These are phyloP conservation scores for Eledone cirrhosa DNA, from an alignment of 2,888 invertebrate species.

Conservation along the genomic window DNA sequence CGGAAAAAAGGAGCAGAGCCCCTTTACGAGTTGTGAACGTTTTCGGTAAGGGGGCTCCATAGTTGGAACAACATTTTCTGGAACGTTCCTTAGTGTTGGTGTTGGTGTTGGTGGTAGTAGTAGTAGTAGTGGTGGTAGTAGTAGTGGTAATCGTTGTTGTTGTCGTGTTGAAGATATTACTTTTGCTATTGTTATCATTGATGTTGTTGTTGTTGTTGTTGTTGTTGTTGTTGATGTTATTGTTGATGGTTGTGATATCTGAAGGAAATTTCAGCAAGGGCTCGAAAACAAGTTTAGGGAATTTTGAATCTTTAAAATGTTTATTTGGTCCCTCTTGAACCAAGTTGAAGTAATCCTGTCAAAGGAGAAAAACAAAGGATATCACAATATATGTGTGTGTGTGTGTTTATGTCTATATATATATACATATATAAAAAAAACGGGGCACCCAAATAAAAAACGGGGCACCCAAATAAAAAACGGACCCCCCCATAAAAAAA, in stretches of 20 bases:
- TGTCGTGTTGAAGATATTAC: not conserved
- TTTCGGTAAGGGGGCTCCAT: constrained; percentile 51
- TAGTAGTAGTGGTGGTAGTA: too few species aligned
- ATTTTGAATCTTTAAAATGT: constrained; percentile 26
- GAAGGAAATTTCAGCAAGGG: not conserved
- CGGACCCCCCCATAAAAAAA: too few species aligned
- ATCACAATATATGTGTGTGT: not conserved
- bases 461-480: too few species aligned
- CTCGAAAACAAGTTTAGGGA: not conserved
- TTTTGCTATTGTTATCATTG: constrained; percentile 35
- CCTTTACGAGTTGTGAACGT: constrained; percentile 66
- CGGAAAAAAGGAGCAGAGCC: constrained; percentile 64
- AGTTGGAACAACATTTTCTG: not conserved
- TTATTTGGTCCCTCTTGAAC: constrained; percentile 43
- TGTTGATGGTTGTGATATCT: not conserved
- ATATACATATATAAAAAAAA: not conserved
- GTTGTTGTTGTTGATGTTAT: not conserved
- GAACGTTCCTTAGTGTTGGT: not conserved
- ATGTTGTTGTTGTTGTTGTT: constrained; percentile 15
- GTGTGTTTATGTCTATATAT: not conserved
- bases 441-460: too few species aligned
- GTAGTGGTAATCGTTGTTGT: too few species aligned
- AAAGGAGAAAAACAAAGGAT: constrained; percentile 18
- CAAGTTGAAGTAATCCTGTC: constrained; percentile 62
- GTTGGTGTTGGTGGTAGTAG: too few species aligned